Evolutionary conservation across 2,797 vertebrate species (phyloP).

Genomic region (Esox masquinongy): DNA sequence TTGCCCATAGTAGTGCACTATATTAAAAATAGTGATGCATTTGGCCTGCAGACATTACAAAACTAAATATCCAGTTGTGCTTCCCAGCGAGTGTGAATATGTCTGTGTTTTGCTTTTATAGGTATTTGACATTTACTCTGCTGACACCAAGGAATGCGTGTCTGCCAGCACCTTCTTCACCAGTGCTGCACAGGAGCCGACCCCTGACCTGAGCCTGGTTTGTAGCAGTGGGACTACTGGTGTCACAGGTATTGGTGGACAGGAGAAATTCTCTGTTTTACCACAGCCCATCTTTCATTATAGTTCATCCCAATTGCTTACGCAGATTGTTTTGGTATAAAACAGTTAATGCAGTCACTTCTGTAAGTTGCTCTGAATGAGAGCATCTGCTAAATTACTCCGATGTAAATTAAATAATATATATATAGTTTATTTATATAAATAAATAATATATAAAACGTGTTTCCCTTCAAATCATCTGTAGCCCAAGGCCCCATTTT

Average conservation of each 20-base stretch:
- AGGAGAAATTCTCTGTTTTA: not conserved
- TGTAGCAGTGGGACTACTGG: not conserved
- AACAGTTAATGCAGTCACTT: not conserved
- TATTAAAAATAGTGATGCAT: not conserved
- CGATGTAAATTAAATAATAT: not conserved
- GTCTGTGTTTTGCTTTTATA: conserved; percentile 41
- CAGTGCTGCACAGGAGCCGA: conserved; percentile 21
- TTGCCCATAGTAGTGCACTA: not conserved
- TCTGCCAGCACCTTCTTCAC: conserved; percentile 2
- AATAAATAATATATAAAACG: too few relatives aligned
- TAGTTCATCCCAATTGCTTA: not conserved
- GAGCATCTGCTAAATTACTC: too few relatives aligned
- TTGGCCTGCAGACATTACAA: not conserved
- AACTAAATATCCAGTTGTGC: not conserved
- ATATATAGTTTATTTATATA: not conserved
- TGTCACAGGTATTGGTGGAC: conserved; percentile 41
- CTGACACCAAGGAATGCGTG: conserved; percentile 36
- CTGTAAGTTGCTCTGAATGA: too few relatives aligned
- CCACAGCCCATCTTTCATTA: not conserved
- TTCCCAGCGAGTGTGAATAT: not conserved
- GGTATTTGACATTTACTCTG: conserved; percentile 68
- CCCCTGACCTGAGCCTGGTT: conserved; percentile 19
- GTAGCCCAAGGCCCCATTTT: too few relatives aligned
- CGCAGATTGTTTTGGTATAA: not conserved
- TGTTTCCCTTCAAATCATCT: too few relatives aligned